These are phyloP conservation scores for Sphecodes monilicornis DNA, from an alignment of 2,888 invertebrate genomes.

Conservation along the genomic window DNA sequence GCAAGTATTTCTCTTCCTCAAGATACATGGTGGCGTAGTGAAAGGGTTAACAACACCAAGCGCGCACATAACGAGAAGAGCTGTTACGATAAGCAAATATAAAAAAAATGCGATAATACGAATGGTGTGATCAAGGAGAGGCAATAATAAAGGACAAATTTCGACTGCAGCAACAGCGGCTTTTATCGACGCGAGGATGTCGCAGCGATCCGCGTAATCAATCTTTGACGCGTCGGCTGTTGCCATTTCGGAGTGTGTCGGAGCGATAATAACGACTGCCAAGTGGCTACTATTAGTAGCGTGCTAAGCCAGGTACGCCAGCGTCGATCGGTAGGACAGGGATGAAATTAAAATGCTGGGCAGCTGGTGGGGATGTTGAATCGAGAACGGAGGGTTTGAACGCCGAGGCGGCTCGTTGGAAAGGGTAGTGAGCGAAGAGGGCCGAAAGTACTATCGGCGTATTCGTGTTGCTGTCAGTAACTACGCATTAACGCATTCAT, in stretches of 20 bases:
- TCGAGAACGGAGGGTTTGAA: slow-evolving; percentile 31
- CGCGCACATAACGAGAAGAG: not conserved
- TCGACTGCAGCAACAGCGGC: not conserved
- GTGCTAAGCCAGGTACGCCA: slow-evolving; percentile 59
- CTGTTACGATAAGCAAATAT: not conserved
- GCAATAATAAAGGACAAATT: not conserved
- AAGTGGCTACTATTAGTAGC: slow-evolving; percentile 67
- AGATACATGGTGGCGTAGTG: not conserved
- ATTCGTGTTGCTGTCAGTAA: slow-evolving; percentile 79
- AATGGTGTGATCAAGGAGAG: not conserved
- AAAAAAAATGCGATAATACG: not conserved
- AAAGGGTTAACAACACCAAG: not conserved
- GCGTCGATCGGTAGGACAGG: slow-evolving; percentile 34
- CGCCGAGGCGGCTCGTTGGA: slow-evolving; percentile 37
- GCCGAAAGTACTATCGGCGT: slow-evolving; percentile 71
- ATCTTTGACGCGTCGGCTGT: slow-evolving; percentile 58
- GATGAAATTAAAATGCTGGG: slow-evolving; percentile 55
- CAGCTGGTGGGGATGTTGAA: slow-evolving; percentile 13
- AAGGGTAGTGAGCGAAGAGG: slow-evolving; percentile 38
- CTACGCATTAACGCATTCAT: slow-evolving; percentile 79
- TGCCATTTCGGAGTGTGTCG: slow-evolving; percentile 61
- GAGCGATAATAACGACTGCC: slow-evolving; percentile 68
- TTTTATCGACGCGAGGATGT: slow-evolving; percentile 43
- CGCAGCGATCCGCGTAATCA: slow-evolving; percentile 53
- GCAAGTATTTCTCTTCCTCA: no score